These are phyloP conservation scores for Atta texana DNA, from an alignment of 1,140 invertebrate genomes.

Conservation along the genomic window DNA sequence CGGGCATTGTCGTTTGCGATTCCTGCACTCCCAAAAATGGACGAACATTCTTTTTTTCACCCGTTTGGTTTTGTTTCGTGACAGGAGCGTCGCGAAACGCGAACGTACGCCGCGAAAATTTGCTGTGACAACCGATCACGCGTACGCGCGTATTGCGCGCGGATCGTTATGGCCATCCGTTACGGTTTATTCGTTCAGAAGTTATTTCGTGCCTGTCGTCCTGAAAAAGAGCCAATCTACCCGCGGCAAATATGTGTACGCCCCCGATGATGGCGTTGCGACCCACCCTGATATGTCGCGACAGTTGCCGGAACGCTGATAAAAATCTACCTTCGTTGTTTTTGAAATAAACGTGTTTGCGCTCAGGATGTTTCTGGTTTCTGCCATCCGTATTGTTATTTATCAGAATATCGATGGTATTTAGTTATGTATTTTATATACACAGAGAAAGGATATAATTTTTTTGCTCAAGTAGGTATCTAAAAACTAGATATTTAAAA, in stretches of 20 bases:
- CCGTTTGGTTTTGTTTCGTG: constrained; percentile 27
- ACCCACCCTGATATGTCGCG: constrained; percentile 48
- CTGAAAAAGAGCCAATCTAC: constrained; percentile 65
- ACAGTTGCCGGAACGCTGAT: constrained; percentile 55
- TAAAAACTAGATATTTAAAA: too few relatives aligned
- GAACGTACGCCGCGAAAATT: constrained; percentile 47
- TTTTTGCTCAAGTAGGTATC: too few relatives aligned
- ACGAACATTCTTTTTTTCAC: not conserved
- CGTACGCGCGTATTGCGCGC: constrained; percentile 35
- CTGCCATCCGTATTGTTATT: not conserved
- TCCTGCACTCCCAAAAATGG: constrained; percentile 12
- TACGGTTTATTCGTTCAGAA: constrained; percentile 66
- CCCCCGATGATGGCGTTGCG: constrained; percentile 42
- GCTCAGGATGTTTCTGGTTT: constrained; percentile 20
- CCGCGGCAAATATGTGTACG: constrained; percentile 57
- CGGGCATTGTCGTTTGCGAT: constrained; percentile 1
- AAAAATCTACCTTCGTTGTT: constrained; percentile 59
- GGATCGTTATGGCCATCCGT: constrained; percentile 64
- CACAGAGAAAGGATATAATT: too few relatives aligned
- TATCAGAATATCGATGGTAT: not conserved
- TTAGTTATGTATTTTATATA: constrained; percentile 21
- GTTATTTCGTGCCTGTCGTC: constrained; percentile 64
- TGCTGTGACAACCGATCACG: constrained; percentile 56
- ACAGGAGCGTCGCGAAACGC: constrained; percentile 16
- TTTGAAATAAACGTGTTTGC: constrained; percentile 43